A percentile compares a stretch with the other conserved stretches of the same genome.
Conservation (phyloP, 2,113 vertebrate species). For the Hippocampus comes region DNA sequence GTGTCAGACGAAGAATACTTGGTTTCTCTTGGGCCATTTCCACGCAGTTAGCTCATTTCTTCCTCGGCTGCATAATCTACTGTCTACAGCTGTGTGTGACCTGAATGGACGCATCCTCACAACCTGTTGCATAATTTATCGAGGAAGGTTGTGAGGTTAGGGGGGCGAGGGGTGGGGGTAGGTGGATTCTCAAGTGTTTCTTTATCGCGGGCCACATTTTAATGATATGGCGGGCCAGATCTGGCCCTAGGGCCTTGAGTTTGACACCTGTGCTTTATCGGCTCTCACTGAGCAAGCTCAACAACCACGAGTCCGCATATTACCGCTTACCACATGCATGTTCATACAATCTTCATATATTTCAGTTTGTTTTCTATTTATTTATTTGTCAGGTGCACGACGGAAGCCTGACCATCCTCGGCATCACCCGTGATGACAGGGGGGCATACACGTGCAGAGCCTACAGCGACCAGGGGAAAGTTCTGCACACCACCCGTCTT, state of each 20-base stretch:
- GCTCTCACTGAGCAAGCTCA: slow-evolving; percentile 39
- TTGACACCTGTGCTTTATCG: slow-evolving; percentile 31
- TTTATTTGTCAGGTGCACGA: slow-evolving; percentile 78
- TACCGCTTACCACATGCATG: slow-evolving; percentile 42
- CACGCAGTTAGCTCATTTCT: background rate
- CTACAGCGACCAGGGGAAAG: slow-evolving; percentile 95
- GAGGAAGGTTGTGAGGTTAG: background rate
- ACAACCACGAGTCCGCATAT: slow-evolving; percentile 15
- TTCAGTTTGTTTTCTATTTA: background rate
- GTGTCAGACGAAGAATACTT: slow-evolving; percentile 32
- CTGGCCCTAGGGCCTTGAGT: no score
- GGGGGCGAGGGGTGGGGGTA: background rate
- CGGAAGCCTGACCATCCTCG: slow-evolving; percentile 87
- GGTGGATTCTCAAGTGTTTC: slow-evolving; percentile 50
- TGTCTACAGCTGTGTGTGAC: slow-evolving; percentile 68
- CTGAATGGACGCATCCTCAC: slow-evolving; percentile 60
- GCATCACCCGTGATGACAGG: slow-evolving; percentile 86
- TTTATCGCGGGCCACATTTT: background rate
- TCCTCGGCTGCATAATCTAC: slow-evolving; percentile 54
- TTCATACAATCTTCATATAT: background rate
- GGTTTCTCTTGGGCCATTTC: background rate
- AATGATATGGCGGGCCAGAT: no score
- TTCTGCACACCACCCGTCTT: slow-evolving; percentile 91
- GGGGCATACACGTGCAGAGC: slow-evolving; percentile 95
- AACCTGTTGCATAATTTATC: slow-evolving; percentile 70